Conservation (phyloP, 1,140 invertebrate species). For the Drosophila trapezifrons region DNA sequence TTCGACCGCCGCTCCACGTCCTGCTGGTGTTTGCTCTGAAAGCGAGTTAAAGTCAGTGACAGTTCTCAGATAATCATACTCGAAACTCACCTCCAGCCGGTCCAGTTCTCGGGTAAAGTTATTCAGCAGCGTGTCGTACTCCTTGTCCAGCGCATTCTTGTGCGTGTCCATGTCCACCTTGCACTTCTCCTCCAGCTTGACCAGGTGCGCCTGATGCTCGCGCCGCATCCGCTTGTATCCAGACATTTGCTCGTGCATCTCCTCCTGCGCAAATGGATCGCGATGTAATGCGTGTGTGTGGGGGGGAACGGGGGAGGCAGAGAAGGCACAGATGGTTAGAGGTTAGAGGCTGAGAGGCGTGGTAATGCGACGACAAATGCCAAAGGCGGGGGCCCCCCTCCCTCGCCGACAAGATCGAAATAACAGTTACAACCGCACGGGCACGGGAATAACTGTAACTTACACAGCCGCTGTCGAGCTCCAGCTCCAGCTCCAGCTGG, state of each 20-base stretch:
- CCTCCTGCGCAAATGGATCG: slow-evolving; percentile 86
- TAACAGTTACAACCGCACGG: background rate
- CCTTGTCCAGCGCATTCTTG: slow-evolving; percentile 97
- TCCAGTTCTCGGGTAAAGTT: slow-evolving; percentile 97
- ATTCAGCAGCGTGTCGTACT: slow-evolving; percentile 96
- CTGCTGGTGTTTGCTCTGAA: slow-evolving; percentile 91
- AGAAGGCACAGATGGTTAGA: slow-evolving; percentile 52
- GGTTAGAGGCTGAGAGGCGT: slow-evolving; percentile 27
- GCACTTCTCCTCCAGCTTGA: slow-evolving; percentile 97
- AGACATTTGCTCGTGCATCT: slow-evolving; percentile 99
- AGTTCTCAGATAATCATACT: background rate
- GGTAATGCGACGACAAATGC: slow-evolving; percentile 14
- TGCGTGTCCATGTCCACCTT: slow-evolving; percentile 98
- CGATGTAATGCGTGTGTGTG: slow-evolving; percentile 2
- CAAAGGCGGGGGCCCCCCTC: background rate
- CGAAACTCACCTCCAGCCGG: slow-evolving; percentile 89
- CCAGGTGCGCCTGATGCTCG: slow-evolving; percentile 97
- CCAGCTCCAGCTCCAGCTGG: slow-evolving; percentile 19
- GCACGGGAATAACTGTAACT: slow-evolving; percentile 23
- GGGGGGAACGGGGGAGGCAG: slow-evolving; percentile 23
- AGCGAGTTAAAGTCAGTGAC: background rate
- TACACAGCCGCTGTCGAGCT: slow-evolving; percentile 27
- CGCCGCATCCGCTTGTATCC: slow-evolving; percentile 99
- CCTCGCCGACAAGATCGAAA: background rate
- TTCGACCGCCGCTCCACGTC: slow-evolving; percentile 95